A percentile compares a stretch with the other conserved stretches of the same genome.
Evolutionary conservation across 2,888 invertebrate species (phyloP).

Genomic region (Dione vanillae): DNA sequence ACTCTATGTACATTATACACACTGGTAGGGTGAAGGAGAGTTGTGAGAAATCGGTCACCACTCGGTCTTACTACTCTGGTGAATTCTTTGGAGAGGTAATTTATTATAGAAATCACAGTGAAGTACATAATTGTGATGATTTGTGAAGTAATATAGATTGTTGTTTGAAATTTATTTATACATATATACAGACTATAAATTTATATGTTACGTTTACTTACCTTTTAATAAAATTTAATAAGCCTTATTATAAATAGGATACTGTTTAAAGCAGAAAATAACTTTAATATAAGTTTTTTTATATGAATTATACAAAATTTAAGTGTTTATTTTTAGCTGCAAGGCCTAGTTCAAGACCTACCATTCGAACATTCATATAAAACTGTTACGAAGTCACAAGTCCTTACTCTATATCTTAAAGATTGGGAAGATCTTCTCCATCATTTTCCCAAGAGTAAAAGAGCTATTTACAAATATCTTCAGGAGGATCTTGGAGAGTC

Average conservation of each 20-base stretch:
- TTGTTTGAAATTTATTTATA: too few relatives aligned
- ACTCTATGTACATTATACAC: slow-evolving; percentile 73
- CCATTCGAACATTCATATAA: slow-evolving; percentile 64
- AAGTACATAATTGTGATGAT: too few relatives aligned
- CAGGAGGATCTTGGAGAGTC: neutral
- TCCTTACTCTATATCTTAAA: slow-evolving; percentile 62
- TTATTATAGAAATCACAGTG: neutral
- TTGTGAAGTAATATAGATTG: too few relatives aligned
- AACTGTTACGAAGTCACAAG: slow-evolving; percentile 61
- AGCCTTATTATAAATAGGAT: too few relatives aligned
- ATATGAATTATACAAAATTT: neutral
- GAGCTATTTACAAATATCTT: slow-evolving; percentile 55
- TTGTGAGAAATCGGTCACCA: slow-evolving; percentile 46
- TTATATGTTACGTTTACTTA: too few relatives aligned
- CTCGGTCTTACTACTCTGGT: slow-evolving; percentile 54
- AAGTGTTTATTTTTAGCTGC: slow-evolving; percentile 55
- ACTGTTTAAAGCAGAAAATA: too few relatives aligned
- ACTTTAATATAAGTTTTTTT: too few relatives aligned
- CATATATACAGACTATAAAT: too few relatives aligned
- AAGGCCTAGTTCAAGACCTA: slow-evolving; percentile 61
- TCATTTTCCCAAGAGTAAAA: slow-evolving; percentile 65
- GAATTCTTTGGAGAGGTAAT: slow-evolving; percentile 66
- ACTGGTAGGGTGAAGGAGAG: slow-evolving; percentile 62
- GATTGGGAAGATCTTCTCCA: slow-evolving; percentile 67
- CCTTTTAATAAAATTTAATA: too few relatives aligned